Evolutionary conservation across 2,888 invertebrate genomes (phyloP).

Genomic region (Toxonevra muliebris): DNA sequence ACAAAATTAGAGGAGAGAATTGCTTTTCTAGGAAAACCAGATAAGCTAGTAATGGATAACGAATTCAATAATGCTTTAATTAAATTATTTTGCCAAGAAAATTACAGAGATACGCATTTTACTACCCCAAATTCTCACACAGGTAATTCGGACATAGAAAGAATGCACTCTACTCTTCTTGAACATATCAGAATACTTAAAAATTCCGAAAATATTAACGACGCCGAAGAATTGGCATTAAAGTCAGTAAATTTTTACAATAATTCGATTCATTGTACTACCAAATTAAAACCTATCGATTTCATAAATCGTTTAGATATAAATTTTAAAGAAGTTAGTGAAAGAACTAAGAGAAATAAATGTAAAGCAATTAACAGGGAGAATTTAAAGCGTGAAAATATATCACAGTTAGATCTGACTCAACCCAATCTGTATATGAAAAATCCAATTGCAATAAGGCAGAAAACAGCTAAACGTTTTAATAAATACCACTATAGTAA

Average conservation of each 20-base stretch:
- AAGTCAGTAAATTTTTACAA: constrained; percentile 20
- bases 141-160: constrained; percentile 30
- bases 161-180: constrained; percentile 24
- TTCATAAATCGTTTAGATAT: constrained; percentile 21
- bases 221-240: constrained; percentile 17
- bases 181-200: constrained; percentile 26
- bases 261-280: constrained; percentile 24
- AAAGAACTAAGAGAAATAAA: no score
- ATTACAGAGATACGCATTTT: constrained; percentile 30
- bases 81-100: constrained; percentile 30
- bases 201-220: background rate
- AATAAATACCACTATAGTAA: constrained; percentile 25
- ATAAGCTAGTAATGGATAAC: constrained; percentile 32
- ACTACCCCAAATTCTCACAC: constrained; percentile 36
- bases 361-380: background rate
- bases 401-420: constrained; percentile 7
- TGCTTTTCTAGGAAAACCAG: constrained; percentile 23
- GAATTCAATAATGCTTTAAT: constrained; percentile 35
- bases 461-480: constrained; percentile 23
- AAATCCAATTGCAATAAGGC: constrained; percentile 18
- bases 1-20: constrained; percentile 29
- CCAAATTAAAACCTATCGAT: constrained; percentile 25
- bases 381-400: constrained; percentile 12
- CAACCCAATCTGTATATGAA: constrained; percentile 13
- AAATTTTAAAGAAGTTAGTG: no score